phyloP scores from a whole-genome alignment of 2,888 invertebrate species.

The Yponomeuta malinellus region DNA sequence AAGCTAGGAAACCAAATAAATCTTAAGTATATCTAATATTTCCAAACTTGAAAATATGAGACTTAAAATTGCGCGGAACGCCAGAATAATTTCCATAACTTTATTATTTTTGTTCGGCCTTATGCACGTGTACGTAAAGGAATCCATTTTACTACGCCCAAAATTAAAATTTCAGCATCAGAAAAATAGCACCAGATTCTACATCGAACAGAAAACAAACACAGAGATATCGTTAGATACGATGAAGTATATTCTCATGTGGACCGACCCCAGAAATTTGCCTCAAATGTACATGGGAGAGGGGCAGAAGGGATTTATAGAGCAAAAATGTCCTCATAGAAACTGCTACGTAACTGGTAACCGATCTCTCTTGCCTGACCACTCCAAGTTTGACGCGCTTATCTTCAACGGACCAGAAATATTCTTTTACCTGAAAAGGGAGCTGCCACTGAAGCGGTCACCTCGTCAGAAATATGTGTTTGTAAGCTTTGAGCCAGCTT shows the following conservation, averaged over 20 bases:
- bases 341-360: conserved; percentile 18
- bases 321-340: conserved; percentile 10
- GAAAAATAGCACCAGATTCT: too few relatives aligned
- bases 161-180: too few relatives aligned
- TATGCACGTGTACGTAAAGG: too few relatives aligned
- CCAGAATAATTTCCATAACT: too few relatives aligned
- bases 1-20: too few relatives aligned
- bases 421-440: conserved; percentile 16
- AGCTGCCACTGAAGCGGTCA: conserved; percentile 32
- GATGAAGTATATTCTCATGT: conserved; percentile 17
- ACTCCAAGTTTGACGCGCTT: conserved; percentile 29
- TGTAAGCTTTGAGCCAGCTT: conserved; percentile 38
- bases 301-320: conserved; percentile 15
- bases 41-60: too few relatives aligned
- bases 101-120: too few relatives aligned
- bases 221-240: too few relatives aligned
- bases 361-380: neutral
- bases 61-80: too few relatives aligned
- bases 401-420: conserved; percentile 23
- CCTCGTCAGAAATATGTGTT: conserved; percentile 47
- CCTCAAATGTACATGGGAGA: conserved; percentile 14
- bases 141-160: too few relatives aligned
- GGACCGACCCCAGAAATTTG: conserved; percentile 4
- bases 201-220: too few relatives aligned
- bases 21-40: too few relatives aligned